These are phyloP conservation scores for Geodia barretti DNA, from an alignment of 37 sponge, comb jelly and placozoan species.

Conservation along the genomic window DNA sequence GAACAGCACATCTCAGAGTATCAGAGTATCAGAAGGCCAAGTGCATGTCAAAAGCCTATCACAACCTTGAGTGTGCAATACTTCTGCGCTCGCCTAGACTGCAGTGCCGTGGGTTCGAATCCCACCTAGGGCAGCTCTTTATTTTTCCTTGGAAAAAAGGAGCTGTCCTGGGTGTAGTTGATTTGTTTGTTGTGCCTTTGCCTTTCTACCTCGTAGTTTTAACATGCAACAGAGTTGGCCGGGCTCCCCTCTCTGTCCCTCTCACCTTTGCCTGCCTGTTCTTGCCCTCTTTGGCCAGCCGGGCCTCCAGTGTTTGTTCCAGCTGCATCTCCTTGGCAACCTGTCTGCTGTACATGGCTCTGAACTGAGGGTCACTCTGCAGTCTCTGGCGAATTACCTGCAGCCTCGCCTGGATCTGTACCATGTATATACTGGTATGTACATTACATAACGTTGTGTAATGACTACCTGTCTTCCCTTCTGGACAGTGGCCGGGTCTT, in stretches of 20 bases:
- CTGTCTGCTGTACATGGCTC: constrained; percentile 20
- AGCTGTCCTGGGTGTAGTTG: no score
- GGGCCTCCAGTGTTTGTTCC: constrained; percentile 42
- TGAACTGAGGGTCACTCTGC: constrained; percentile 31
- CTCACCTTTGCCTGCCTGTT: neutral
- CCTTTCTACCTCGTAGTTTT: no score
- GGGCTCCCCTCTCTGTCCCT: neutral
- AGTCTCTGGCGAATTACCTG: constrained; percentile 34
- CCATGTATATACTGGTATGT: neutral
- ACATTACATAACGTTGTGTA: no score
- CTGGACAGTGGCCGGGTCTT: constrained; percentile 35
- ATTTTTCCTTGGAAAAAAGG: no score
- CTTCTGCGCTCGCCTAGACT: neutral
- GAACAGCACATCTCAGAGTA: constrained; percentile 4
- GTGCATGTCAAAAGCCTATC: neutral
- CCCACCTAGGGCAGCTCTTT: no score
- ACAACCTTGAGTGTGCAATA: neutral
- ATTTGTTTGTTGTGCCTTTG: no score
- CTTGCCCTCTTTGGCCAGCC: constrained; percentile 15
- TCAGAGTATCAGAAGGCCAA: neutral
- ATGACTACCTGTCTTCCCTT: constrained; percentile 28
- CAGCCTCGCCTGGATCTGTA: constrained; percentile 45
- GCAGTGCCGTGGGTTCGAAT: no score
- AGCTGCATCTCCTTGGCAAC: constrained; percentile 27
- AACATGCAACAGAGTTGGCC: no score